Percentiles rank a stretch among this genome's conserved stretches.
Conservation (phyloP, 2,797 vertebrate genomes). For the Mormyrus proboscirostris region DNA sequence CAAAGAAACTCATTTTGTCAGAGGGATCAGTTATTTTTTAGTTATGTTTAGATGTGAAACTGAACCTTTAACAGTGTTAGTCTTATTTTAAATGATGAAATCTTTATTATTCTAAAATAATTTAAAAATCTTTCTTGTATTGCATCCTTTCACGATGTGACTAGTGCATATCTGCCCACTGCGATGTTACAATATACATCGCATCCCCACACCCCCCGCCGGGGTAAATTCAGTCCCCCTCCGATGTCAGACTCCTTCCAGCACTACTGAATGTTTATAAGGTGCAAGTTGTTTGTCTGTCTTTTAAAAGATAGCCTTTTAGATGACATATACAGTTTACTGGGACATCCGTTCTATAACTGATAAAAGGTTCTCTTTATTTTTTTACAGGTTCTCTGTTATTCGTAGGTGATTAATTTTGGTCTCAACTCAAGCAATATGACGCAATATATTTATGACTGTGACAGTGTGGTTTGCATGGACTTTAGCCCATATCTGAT, state of each 20-base stretch:
- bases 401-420: background rate
- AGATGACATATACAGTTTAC: background rate
- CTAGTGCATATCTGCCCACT: background rate
- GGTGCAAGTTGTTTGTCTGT: background rate
- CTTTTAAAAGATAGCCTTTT: background rate
- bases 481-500: background rate
- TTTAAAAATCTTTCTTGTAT: background rate
- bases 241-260: background rate
- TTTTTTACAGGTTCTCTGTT: background rate
- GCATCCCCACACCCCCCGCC: background rate
- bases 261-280: background rate
- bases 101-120: background rate
- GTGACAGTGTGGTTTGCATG: background rate
- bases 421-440: background rate
- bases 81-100: background rate
- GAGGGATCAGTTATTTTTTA: background rate
- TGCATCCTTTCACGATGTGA: background rate
- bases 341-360: background rate
- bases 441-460: background rate
- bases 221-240: background rate
- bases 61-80: background rate
- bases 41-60: background rate
- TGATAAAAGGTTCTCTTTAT: background rate
- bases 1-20: background rate
- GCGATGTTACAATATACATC: background rate